Conservation (phyloP, 2,888 invertebrate genomes). For the Himalopsyche tibetana region DNA sequence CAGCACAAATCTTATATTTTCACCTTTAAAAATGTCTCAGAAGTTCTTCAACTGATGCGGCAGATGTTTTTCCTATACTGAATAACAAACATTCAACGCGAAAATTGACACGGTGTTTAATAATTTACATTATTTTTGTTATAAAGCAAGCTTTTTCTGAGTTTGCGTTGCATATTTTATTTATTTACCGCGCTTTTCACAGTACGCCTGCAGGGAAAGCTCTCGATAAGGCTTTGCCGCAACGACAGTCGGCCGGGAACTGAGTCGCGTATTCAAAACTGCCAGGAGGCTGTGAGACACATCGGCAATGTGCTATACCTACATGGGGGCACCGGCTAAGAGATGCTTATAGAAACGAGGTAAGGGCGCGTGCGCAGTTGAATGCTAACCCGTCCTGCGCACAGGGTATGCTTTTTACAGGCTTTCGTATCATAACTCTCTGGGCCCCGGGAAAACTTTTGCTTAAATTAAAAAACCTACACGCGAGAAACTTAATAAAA, state of each 20-base stretch:
- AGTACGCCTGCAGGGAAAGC: slow-evolving; percentile 43
- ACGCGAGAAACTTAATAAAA: no score
- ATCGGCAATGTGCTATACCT: slow-evolving; percentile 59
- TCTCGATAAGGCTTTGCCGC: slow-evolving; percentile 53
- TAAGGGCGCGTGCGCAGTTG: slow-evolving; percentile 59
- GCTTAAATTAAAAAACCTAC: neutral
- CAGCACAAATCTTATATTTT: slow-evolving; percentile 47
- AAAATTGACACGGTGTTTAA: slow-evolving; percentile 5
- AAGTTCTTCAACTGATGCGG: slow-evolving; percentile 31
- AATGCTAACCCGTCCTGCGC: slow-evolving; percentile 60
- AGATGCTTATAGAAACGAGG: slow-evolving; percentile 61
- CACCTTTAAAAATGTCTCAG: slow-evolving; percentile 6
- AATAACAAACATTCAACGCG: neutral
- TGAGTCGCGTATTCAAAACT: slow-evolving; percentile 51
- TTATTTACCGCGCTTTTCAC: slow-evolving; percentile 62
- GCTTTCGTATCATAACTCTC: slow-evolving; percentile 35
- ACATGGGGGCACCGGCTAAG: slow-evolving; percentile 46
- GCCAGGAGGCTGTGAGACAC: slow-evolving; percentile 59
- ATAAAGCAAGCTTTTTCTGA: neutral
- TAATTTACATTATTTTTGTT: neutral
- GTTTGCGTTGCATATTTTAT: slow-evolving; percentile 52
- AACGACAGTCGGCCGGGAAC: slow-evolving; percentile 64
- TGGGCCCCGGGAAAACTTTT: neutral
- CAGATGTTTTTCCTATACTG: slow-evolving; percentile 41
- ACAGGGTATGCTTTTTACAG: slow-evolving; percentile 53